Evolutionary conservation across 1,140 invertebrate species (phyloP), one percentile per base, ranked within the genome.

Genomic region (Lysiphlebus fabarum): DNA sequence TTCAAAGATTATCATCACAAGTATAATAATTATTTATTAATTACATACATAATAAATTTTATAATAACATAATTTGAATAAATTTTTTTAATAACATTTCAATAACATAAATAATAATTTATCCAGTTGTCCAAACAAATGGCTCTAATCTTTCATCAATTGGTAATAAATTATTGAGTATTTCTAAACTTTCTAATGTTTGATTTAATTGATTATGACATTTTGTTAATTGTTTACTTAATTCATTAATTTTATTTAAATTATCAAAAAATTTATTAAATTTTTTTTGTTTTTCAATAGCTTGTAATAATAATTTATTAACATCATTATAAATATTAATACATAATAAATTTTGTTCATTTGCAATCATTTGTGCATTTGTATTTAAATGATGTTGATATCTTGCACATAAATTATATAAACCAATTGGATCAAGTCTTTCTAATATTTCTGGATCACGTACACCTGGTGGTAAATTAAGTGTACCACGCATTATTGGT

Each of bases 391-490:
- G 91, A 45, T 88, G 86, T 65, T 94, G 89, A 71, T 92, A 91
- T 9, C 89, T 78, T 3, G 85, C 76, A 69, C 85, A 87, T 5
- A 90, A 67, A 58, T 81, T 80, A 49, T 86, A 80, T 5, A 89
- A 62, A 38, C 84, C 80, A 62, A 80, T 78, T 6, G 85, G 82
- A 67, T 89, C 85, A 5, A 92, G 76, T 72, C 93, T 86, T 76
- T 96, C 93, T 6, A 95, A 77, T 6, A 95, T 85, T 75, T 96
- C 94, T 0, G 89, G 87, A 78, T 96, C 94, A 49, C 91, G 82
- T 1, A 89, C 88, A 36, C 90, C 90, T 4, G 78, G 77, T 0
- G 93, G 91, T 47, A 94, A 78, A 61, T 92, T 93, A 4, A 96
- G 74, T 0, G 93, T 93, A 7, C 91, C 92, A 44, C 92, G 75